Conservation (phyloP, 2,888 invertebrate genomes). For the Encarsia formosa region DNA sequence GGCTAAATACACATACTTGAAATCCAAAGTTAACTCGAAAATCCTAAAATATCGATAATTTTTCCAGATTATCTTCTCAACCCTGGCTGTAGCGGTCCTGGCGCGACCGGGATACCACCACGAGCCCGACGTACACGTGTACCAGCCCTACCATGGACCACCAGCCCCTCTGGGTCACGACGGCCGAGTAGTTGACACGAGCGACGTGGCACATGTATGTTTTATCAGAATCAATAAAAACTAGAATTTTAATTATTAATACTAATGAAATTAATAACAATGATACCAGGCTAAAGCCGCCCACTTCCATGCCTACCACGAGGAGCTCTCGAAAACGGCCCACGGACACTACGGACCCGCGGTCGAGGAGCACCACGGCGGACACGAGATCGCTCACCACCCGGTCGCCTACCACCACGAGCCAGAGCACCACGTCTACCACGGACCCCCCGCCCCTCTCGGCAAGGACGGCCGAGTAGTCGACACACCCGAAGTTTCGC, state of each 20-base stretch:
- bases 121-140: slow-evolving; percentile 16
- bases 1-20: no score
- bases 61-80: slow-evolving; percentile 30
- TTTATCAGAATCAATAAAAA: no score
- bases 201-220: slow-evolving; percentile 42
- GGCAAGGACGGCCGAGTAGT: slow-evolving; percentile 40
- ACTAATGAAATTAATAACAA: no score
- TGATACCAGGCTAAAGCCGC: slow-evolving; percentile 41
- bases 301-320: slow-evolving; percentile 35
- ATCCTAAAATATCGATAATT: no score
- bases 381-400: slow-evolving; percentile 8
- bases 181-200: slow-evolving; percentile 38
- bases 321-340: slow-evolving; percentile 27
- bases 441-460: slow-evolving; percentile 41
- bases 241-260: no score
- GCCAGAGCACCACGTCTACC: slow-evolving; percentile 27
- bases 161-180: slow-evolving; percentile 39
- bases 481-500: slow-evolving; percentile 46
- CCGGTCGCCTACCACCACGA: slow-evolving; percentile 23
- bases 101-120: slow-evolving; percentile 30
- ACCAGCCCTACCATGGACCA: slow-evolving; percentile 38
- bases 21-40: no score
- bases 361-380: slow-evolving; percentile 6
- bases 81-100: slow-evolving; percentile 26
- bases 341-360: slow-evolving; percentile 14